Base-by-base conservation (phyloP, 2,888 invertebrate genomes). In the Netelia melanura region DNA sequence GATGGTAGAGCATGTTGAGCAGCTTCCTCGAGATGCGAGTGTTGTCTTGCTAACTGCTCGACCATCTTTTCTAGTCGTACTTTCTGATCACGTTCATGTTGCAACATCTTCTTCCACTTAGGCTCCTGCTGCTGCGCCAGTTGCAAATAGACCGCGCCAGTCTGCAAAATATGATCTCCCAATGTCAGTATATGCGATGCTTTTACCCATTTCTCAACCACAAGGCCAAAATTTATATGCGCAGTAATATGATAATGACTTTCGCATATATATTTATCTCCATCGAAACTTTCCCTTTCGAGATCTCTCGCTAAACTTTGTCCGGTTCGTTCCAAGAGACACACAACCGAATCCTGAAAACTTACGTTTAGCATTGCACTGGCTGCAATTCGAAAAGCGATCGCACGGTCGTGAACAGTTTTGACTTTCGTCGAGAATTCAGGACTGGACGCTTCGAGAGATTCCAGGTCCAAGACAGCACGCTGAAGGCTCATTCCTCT, bases 41-140 rank as follows among this genome's bases (percentile, higher is more conserved):
- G 99, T 93, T 99, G 99, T 88, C 98, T 96, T 14, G 99, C 99
- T 86, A 99, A 95, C 91, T 99, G 98, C 93, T 99, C 99, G 17
- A 99, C 98, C 95, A 99, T 98, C 92, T 99, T 99, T 92, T 99
- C 98, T 86, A 99, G 95, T 67, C 98, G 96, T 93, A 97, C 96
- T 91, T 98, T 96, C 94, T 99, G 98, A 88, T 99, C 98, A 25
- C 99, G 97, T 93, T 99, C 99, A 94, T 98, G 98, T 89, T 98
- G 98, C 86, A 99, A 94, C 93, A 98, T 96, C 89, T 98, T 97
- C 88, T 97, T 97, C 98, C 99, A 98, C 89, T 98, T 98, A 83
- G 97, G 96, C 72, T 98, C 98, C 89, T 99, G 98, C 38, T 96
- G 96, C 90, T 98, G 97, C 14, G 98, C 98, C 83, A 98, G 96